These are phyloP conservation scores for Cyanocitta stelleri DNA, from an alignment of 2,113 vertebrate genomes.

Conservation along the genomic window DNA sequence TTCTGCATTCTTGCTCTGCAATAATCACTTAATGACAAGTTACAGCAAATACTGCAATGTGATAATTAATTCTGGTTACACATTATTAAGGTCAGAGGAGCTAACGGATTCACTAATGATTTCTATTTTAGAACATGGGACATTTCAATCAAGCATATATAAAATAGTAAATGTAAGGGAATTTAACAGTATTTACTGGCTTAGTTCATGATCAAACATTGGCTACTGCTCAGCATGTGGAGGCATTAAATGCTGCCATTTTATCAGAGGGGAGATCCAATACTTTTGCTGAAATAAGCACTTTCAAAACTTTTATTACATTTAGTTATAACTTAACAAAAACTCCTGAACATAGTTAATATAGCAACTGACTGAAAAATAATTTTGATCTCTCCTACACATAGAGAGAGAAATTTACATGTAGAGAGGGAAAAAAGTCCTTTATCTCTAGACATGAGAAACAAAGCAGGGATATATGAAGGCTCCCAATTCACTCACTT, in stretches of 20 bases:
- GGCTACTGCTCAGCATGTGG: background rate
- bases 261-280: background rate
- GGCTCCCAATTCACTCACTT: background rate
- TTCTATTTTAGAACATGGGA: conserved; percentile 35
- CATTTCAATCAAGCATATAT: conserved; percentile 17
- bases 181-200: conserved; percentile 16
- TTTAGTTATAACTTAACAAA: background rate
- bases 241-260: background rate
- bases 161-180: conserved; percentile 12
- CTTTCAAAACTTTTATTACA: background rate
- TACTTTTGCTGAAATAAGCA: background rate
- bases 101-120: conserved; percentile 34
- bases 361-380: background rate
- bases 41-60: conserved; percentile 37
- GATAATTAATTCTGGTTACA: conserved; percentile 62
- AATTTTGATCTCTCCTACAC: background rate
- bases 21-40: conserved; percentile 59
- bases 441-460: background rate
- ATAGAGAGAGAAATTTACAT: background rate
- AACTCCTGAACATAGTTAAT: background rate
- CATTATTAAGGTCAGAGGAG: conserved; percentile 49
- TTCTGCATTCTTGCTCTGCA: conserved; percentile 51
- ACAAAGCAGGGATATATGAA: background rate
- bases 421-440: background rate
- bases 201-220: background rate